A percentile compares a stretch with the other conserved stretches of the same genome.
phyloP scores from a whole-genome alignment of 1,140 invertebrate species.

The Ceratosolen fusciceps region DNA sequence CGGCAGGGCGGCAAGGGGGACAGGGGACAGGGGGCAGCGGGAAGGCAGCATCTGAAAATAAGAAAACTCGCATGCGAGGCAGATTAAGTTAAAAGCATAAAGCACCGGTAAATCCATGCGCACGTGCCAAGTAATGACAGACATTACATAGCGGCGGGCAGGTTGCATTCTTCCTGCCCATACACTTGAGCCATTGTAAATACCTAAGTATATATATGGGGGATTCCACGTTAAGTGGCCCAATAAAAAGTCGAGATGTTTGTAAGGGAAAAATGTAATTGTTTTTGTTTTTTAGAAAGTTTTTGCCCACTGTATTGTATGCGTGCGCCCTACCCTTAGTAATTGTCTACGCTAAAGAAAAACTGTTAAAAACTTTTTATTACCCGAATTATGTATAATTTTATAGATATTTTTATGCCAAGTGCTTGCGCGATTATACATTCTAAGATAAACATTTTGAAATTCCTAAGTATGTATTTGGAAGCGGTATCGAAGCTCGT shows the following conservation, averaged over 20 bases:
- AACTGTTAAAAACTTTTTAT: constrained; percentile 14
- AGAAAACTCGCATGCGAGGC: constrained; percentile 22
- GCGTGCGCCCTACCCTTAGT: no score
- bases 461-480: constrained; percentile 17
- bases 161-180: constrained; percentile 18
- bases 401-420: constrained; percentile 26
- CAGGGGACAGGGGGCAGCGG: neutral
- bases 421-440: constrained; percentile 3
- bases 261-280: constrained; percentile 21
- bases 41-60: constrained; percentile 22
- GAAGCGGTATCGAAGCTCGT: no score
- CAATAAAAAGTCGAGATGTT: constrained; percentile 15
- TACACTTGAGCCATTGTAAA: constrained; percentile 5
- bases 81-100: constrained; percentile 41
- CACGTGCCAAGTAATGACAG: constrained; percentile 47
- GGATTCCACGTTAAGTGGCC: constrained; percentile 24
- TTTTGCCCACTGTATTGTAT: neutral
- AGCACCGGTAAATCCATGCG: constrained; percentile 42
- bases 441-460: constrained; percentile 15
- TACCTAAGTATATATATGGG: constrained; percentile 7
- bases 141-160: constrained; percentile 28
- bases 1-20: no score
- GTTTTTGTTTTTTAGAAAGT: constrained; percentile 16
- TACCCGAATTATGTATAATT: constrained; percentile 2
- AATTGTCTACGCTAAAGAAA: constrained; percentile 17